Conservation (phyloP, 2,797 vertebrate species). For the Euphonia xanthogaster region DNA sequence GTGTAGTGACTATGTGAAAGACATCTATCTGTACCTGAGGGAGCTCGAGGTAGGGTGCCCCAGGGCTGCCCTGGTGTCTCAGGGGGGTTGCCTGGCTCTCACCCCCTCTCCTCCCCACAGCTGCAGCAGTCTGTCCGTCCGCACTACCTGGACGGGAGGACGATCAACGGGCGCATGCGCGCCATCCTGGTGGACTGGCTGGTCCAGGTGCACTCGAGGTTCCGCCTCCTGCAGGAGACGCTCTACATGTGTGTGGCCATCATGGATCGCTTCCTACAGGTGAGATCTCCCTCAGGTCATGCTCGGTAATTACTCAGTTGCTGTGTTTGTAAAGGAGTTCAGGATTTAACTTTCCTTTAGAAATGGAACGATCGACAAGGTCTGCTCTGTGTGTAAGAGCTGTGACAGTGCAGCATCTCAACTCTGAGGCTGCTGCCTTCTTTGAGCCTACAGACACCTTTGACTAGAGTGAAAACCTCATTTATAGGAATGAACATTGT, state of each 20-base stretch:
- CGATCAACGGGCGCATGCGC: slow-evolving; percentile 87
- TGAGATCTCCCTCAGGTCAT: neutral
- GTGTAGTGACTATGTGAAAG: slow-evolving; percentile 91
- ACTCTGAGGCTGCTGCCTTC: neutral
- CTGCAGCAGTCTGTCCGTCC: slow-evolving; percentile 80
- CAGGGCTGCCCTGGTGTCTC: neutral
- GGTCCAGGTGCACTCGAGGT: slow-evolving; percentile 91
- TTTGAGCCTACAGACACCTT: neutral
- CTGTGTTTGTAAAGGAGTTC: neutral
- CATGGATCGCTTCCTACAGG: slow-evolving; percentile 93
- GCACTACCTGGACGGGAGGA: slow-evolving; percentile 84
- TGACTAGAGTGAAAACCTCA: neutral
- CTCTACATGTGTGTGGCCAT: slow-evolving; percentile 90
- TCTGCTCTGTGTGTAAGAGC: neutral
- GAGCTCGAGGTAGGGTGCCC: slow-evolving; percentile 81
- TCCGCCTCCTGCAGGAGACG: slow-evolving; percentile 92
- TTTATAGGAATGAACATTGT: neutral
- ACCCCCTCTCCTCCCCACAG: slow-evolving; percentile 61
- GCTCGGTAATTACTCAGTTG: neutral
- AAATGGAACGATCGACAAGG: neutral
- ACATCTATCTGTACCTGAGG: slow-evolving; percentile 89
- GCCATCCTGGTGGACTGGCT: slow-evolving; percentile 93
- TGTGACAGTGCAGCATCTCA: neutral
- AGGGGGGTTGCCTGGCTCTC: rapidly evolving
- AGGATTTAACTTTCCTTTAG: neutral